These are phyloP conservation scores for Phymorhynchus buccinoides DNA, from an alignment of 1,140 invertebrate genomes.

Conservation along the genomic window DNA sequence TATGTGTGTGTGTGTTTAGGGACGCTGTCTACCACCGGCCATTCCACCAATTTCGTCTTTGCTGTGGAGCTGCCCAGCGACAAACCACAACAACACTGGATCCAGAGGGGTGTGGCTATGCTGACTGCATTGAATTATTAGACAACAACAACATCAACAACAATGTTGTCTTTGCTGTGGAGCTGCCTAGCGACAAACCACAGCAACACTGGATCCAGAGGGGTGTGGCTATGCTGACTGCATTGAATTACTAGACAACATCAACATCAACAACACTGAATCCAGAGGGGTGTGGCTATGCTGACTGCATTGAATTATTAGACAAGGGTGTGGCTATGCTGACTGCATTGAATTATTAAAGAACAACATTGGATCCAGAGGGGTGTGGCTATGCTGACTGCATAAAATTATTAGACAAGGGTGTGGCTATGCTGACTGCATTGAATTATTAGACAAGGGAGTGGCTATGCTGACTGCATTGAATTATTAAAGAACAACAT, in stretches of 20 bases:
- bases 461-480: no score
- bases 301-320: no score
- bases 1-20: conserved; percentile 56
- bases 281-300: no score
- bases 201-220: conserved; percentile 74
- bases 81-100: conserved; percentile 73
- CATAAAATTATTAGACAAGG: conserved; percentile 75
- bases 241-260: conserved; percentile 75
- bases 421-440: no score
- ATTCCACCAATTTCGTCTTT: conserved; percentile 75
- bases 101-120: conserved; percentile 73
- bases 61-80: conserved; percentile 71
- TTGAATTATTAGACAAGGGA: no score
- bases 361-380: no score
- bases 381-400: conserved; percentile 74
- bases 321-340: no score
- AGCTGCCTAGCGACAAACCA: conserved; percentile 69
- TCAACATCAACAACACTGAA: no score
- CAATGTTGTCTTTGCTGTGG: conserved; percentile 74
- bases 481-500: no score
- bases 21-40: conserved; percentile 74
- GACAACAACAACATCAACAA: no score
- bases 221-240: conserved; percentile 74
- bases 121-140: conserved; percentile 75
- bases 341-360: no score